Conservation (phyloP, 2,888 invertebrate species). For the Caradrina kadenii region DNA sequence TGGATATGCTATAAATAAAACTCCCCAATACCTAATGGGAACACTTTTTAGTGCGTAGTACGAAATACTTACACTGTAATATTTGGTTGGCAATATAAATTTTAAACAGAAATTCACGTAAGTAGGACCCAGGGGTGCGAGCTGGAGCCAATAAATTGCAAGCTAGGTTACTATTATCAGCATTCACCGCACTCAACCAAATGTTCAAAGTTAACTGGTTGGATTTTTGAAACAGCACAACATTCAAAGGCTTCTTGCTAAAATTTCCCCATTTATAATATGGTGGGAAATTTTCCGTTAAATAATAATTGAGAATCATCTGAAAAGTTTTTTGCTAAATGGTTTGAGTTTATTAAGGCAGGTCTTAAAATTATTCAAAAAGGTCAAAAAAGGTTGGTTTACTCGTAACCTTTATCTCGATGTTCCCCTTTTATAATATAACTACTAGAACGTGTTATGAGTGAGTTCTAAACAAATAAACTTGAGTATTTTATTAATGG, state of each 20-base stretch:
- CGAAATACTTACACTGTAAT: constrained; percentile 19
- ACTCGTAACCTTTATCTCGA: constrained; percentile 5
- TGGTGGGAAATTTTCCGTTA: constrained; percentile 2
- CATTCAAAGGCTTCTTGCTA: constrained; percentile 14
- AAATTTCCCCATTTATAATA: constrained; percentile 17
- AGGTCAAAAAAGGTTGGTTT: constrained; percentile 10
- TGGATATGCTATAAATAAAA: constrained; percentile 1
- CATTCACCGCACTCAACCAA: constrained; percentile 49
- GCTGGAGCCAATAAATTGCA: constrained; percentile 62
- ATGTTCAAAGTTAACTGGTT: constrained; percentile 58
- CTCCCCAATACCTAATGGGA: background rate
- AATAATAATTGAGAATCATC: background rate
- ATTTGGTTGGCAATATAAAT: constrained; percentile 59
- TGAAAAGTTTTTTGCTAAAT: background rate
- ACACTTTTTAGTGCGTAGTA: background rate
- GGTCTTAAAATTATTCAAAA: background rate
- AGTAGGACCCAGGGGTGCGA: constrained; percentile 50
- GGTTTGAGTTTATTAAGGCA: background rate
- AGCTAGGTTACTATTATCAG: constrained; percentile 61
- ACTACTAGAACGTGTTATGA: constrained; percentile 36
- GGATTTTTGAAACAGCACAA: constrained; percentile 55
- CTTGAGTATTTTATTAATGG: constrained; percentile 34
- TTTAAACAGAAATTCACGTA: constrained; percentile 54
- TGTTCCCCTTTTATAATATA: constrained; percentile 34
- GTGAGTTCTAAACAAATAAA: constrained; percentile 36